These are phyloP conservation scores for Xestia ashworthii DNA, from an alignment of 2,888 invertebrate genomes.

Conservation along the genomic window DNA sequence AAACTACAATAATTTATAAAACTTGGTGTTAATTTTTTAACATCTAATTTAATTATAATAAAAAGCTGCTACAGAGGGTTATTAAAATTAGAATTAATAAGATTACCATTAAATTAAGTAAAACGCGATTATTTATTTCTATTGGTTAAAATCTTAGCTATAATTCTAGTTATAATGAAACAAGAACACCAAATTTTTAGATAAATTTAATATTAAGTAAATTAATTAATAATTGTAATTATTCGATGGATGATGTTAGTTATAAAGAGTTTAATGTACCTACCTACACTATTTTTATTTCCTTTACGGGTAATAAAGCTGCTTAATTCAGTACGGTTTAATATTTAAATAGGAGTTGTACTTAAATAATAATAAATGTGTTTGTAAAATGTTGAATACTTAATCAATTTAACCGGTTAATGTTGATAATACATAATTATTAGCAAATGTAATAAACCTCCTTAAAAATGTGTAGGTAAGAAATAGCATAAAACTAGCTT, in stretches of 20 bases:
- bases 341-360: conserved; percentile 24
- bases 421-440: conserved; percentile 33
- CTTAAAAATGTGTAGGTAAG: conserved; percentile 41
- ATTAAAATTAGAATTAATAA: conserved; percentile 11
- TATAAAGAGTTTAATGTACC: conserved; percentile 24
- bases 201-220: conserved; percentile 51
- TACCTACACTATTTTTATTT: conserved; percentile 37
- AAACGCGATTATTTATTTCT: conserved; percentile 37
- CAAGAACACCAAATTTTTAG: conserved; percentile 76
- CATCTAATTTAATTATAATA: no score
- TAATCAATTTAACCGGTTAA: conserved; percentile 37
- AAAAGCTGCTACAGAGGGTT: no score
- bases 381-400: conserved; percentile 19
- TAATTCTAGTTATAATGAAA: conserved; percentile 61
- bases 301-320: conserved; percentile 17
- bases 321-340: conserved; percentile 23
- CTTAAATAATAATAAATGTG: conserved; percentile 21
- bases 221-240: conserved; percentile 36
- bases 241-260: conserved; percentile 30
- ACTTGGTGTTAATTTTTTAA: no score
- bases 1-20: no score
- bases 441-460: conserved; percentile 18
- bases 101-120: background rate
- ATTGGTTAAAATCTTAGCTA: conserved; percentile 23
- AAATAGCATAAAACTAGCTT: conserved; percentile 41